Percentiles rank a stretch among this genome's conserved stretches.
Evolutionary conservation across 2,113 vertebrate genomes (phyloP).

Genomic region (Urocitellus parryii): DNA sequence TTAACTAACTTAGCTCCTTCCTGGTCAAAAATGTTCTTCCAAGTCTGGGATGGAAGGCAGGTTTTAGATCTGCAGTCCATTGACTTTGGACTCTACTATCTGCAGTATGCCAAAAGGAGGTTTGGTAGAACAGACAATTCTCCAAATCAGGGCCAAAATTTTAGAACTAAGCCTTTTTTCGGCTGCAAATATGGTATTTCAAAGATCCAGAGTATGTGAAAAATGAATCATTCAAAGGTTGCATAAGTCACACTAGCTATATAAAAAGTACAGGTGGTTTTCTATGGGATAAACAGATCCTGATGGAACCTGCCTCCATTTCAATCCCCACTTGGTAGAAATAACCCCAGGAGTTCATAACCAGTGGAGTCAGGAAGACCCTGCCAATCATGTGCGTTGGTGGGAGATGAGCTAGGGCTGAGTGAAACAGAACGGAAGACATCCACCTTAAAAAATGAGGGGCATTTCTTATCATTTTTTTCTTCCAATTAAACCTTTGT

Average conservation of each 20-base stretch:
- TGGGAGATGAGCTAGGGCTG: background rate
- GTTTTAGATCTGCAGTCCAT: background rate
- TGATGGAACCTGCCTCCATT: background rate
- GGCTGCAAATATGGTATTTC: background rate
- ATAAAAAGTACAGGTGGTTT: background rate
- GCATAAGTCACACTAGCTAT: background rate
- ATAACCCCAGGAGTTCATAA: background rate
- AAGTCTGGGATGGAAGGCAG: background rate
- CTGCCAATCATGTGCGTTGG: background rate
- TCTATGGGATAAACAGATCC: background rate
- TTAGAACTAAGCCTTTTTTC: background rate
- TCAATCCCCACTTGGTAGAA: background rate
- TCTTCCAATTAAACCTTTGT: slow-evolving; percentile 53
- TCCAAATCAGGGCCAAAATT: background rate
- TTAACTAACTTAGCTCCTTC: background rate
- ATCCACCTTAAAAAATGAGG: background rate
- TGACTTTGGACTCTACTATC: background rate
- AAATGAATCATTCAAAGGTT: background rate
- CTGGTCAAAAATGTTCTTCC: background rate
- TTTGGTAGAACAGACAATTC: background rate
- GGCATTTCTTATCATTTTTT: background rate
- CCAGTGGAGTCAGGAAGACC: fast-evolving
- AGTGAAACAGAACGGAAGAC: background rate
- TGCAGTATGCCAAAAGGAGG: background rate
- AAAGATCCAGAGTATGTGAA: background rate